A percentile compares a stretch with the other conserved stretches of the same genome.
Evolutionary conservation across 92 coral and sea anemone species (phyloP).

Genomic region (Heteractis magnifica): DNA sequence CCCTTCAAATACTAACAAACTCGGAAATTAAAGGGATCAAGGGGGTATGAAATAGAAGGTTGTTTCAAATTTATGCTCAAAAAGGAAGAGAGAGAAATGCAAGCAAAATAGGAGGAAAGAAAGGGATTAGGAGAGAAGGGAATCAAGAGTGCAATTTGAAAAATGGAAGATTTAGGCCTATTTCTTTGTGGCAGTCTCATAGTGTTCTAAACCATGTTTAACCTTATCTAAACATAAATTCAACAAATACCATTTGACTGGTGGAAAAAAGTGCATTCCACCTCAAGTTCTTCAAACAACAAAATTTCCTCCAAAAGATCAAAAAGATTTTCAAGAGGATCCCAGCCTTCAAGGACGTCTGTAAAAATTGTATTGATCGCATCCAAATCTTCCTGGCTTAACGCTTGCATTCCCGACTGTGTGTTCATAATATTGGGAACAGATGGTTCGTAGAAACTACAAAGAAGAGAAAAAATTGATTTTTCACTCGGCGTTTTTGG

Average conservation of each 20-base stretch:
- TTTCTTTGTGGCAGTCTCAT: too few relatives aligned
- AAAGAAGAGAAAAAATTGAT: not conserved
- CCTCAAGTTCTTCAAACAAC: slow-evolving; percentile 30
- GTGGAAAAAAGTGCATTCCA: slow-evolving; percentile 11
- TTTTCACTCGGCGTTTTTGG: not conserved
- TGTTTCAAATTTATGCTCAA: too few relatives aligned
- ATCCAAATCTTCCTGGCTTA: not conserved
- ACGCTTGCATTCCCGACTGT: not conserved
- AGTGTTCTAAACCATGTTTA: too few relatives aligned
- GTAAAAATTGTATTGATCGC: not conserved
- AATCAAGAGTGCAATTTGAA: too few relatives aligned
- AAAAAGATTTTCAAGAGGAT: slow-evolving; percentile 62
- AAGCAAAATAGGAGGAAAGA: too few relatives aligned
- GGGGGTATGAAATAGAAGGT: too few relatives aligned
- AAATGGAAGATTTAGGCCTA: too few relatives aligned
- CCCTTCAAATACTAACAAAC: too few relatives aligned
- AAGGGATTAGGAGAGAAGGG: too few relatives aligned
- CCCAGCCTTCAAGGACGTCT: slow-evolving; percentile 18
- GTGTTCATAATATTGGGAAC: not conserved
- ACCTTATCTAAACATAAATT: too few relatives aligned
- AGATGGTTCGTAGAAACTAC: slow-evolving; percentile 23
- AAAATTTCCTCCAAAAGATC: slow-evolving; percentile 59
- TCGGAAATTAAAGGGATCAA: too few relatives aligned
- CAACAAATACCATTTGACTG: not conserved
- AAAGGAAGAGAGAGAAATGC: too few relatives aligned